Base-by-base conservation (phyloP, 2,113 vertebrate genomes). In the Chaetura pelagica region DNA sequence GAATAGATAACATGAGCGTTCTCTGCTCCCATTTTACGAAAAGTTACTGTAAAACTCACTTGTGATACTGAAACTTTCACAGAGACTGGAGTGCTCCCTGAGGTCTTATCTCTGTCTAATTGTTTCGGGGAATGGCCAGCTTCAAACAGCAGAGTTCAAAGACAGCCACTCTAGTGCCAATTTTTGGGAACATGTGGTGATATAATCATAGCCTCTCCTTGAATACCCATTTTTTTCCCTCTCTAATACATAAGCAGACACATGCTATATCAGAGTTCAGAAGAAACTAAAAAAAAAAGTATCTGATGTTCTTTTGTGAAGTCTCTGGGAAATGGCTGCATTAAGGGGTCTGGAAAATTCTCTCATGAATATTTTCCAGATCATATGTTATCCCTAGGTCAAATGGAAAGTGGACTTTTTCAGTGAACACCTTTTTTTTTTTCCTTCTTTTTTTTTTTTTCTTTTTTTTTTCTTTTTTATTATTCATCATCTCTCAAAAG, bases 251-350 rank as follows among this genome's bases (percentile, higher is more conserved):
- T 94, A 84, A 84, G 42, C 72, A 93, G 90, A 90, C 49, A 72
- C 66, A 89, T 72, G 68, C 17, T 92, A 18, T 57, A 92, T 89
- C 71, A 69, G 54, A 82, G 78, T 84, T 89, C 69, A 89, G 74
- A 91, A 85, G 84, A 89, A 93, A 85, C 86, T 94, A 87, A 95
- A 97, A 89, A 81, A 89, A 96, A 87, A 93, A n/a, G n/a, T 75
- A 73, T 89, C 80, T 79, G 73, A 75, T 94, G 84, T 82, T 96
- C 86, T 87, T 59, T 66, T 75, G 15, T 49, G 49, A 87, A 83
- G 73, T 63, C 49, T 57, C 88, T 84, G 79, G 80, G 57, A 89
- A 89, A 78, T 46, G 17, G 74, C 83, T 75, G 42, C 44, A 22
- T 89, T 62, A 42, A 59, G 13, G 16, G 16, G 40, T 46, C 63